Conservation (phyloP, 2,113 vertebrate species). For the Rhombomys opimus region DNA sequence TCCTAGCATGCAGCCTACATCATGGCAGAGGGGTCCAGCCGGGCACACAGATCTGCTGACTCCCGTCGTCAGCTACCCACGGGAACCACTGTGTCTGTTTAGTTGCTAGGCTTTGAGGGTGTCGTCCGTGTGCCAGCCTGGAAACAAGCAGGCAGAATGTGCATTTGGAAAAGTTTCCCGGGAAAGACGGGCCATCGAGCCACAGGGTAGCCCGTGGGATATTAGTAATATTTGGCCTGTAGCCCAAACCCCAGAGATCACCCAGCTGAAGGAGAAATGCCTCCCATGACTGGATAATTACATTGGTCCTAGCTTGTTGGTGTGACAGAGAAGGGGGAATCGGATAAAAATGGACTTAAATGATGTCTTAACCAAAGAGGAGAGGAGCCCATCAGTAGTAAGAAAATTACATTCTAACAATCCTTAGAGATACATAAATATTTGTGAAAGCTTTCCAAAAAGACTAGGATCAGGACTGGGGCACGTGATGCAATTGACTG, state of each 20-base stretch:
- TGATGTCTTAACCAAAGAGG: slow-evolving; percentile 31
- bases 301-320: background rate
- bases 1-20: background rate
- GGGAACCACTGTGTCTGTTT: background rate
- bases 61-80: background rate
- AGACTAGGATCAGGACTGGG: background rate
- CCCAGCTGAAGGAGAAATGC: background rate
- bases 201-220: background rate
- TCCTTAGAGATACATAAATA: background rate
- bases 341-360: slow-evolving; percentile 14
- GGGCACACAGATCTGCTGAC: background rate
- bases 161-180: background rate
- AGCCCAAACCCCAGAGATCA: background rate
- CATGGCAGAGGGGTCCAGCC: background rate
- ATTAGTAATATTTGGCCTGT: background rate
- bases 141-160: background rate
- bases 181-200: background rate
- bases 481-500: background rate
- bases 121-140: background rate
- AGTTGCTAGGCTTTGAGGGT: background rate
- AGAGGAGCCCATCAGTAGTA: background rate
- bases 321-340: background rate
- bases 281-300: background rate
- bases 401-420: slow-evolving; percentile 38
- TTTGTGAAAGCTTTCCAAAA: background rate